Evolutionary conservation across 1,140 invertebrate species (phyloP), one percentile per base, ranked within the genome.

Genomic region (Idris sp.): DNA sequence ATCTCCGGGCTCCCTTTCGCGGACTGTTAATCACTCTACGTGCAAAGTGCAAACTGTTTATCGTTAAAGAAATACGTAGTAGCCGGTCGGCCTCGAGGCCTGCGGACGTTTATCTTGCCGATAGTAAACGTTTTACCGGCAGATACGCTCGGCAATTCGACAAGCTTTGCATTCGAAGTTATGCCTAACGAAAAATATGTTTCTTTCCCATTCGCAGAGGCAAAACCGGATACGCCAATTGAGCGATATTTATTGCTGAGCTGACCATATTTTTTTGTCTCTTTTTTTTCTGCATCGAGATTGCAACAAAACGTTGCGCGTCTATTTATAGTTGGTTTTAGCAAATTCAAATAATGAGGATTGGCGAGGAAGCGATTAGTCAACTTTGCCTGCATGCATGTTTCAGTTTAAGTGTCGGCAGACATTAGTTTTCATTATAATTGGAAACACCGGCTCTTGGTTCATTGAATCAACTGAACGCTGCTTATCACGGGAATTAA

Each of bases 1-100:
- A 30, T 51, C 31, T 43, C 31, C 13, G 16, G 13, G 31, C 38
- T 61, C 35, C 51, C 35, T 43, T 15, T 35, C 19, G 25, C 40
- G 64, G 44, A 36, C 43, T 74, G 74, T 79, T 79, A 79, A 77
- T 79, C 64, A 76, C 56, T 49, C 59, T 69, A 25, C 59, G 19
- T 28, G 56, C 30, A 35, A 43, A 59, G 31, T 69, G 44, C 43
- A 48, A 75, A 77, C 62, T 77, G 68, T 77, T 79, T 75, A 62
- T 61, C 56, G 30, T 31, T n/a, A 44, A 51, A 69, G 53, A 59
- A 59, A 69, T 61, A 46, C 38, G 44, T 54, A 61, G 54, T 69
- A 69, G 54, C 48, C 18, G 65, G 19, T 31, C 38, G 54, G 15
- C 46, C 54, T 59, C 46, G 56, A 44, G 54, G 38, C 31, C 54